Base-by-base conservation (phyloP, 2,113 vertebrate genomes). In the Megatriorchis doriae region DNA sequence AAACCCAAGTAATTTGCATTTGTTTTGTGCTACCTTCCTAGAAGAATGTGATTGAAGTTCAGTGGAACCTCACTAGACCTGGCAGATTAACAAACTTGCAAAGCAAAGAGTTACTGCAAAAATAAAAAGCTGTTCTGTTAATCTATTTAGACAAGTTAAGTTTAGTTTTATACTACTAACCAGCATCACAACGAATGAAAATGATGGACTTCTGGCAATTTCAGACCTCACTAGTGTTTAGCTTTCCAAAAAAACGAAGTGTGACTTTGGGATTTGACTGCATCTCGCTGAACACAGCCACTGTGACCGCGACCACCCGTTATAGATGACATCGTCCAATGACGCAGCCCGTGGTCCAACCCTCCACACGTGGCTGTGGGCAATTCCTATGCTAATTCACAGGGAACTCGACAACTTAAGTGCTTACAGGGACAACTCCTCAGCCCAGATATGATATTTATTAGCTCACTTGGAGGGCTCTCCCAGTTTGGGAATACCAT, bases 271-370 rank as follows among this genome's bases (percentile, higher is more conserved):
- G 82, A 10, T 25, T 16, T 5, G 7, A 22, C 58, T 25, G 0
- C 9, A 56, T 25, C 82, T 68, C 40, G 22, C 40, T 0, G n/a
- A 50, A 14, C 38, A 3, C 56, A 55, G 78, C 6, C 36, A 6
- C 21, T 0, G 13, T 7, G 22, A 14, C 8, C 0, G 1, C 5
- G 31, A 5, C 9, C 2, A 9, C 32, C 43, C 38, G 6, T 11
- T 13, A 43, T 13, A 38, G 65, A 18, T 0, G 38, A 10, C 52
- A 16, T 14, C 4, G 3, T 15, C 13, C 63, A 8, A 3, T 5
- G 3, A 16, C 4, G 3, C 74, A 26, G 87, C 42, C 61, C 13
- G 2, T 1, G 38, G 23, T 5, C 56, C 70, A 26, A 15, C 45
- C 45, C 81, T 20, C 38, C 40, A 15, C 2, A 1, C 0, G 4